These are phyloP conservation scores for Ciconia stormi DNA, from an alignment of 2,113 vertebrate species.

Conservation along the genomic window DNA sequence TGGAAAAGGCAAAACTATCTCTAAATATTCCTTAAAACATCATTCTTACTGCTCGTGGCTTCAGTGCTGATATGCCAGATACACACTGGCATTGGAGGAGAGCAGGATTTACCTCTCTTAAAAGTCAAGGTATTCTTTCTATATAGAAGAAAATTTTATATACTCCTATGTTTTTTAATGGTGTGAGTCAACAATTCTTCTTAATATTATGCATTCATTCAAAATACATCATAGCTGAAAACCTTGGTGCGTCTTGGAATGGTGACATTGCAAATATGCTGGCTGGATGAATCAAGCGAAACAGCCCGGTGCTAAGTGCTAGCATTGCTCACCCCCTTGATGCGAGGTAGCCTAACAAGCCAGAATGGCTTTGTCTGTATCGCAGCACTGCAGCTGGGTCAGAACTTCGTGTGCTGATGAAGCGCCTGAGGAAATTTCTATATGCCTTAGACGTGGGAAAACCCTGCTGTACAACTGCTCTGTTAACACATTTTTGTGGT, in stretches of 20 bases:
- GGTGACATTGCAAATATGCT: rapidly evolving
- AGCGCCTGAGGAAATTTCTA: neutral
- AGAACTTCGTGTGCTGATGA: neutral
- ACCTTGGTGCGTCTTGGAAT: neutral
- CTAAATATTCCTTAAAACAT: neutral
- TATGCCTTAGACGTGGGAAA: neutral
- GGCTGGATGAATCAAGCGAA: neutral
- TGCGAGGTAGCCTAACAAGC: neutral
- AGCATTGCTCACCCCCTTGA: neutral
- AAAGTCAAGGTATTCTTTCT: neutral
- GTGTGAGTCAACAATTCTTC: neutral
- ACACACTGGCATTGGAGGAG: neutral
- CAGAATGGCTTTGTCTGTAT: neutral
- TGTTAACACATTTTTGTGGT: neutral
- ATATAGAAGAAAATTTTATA: neutral
- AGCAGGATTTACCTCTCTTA: neutral
- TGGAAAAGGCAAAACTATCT: neutral
- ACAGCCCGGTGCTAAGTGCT: neutral
- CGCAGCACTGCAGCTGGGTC: neutral
- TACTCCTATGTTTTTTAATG: neutral
- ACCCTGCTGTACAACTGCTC: neutral
- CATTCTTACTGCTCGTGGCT: neutral
- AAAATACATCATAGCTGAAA: neutral
- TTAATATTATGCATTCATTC: neutral
- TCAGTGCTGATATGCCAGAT: neutral